Conservation (phyloP, 2,113 vertebrate genomes). For the Hippopotamus amphibius region DNA sequence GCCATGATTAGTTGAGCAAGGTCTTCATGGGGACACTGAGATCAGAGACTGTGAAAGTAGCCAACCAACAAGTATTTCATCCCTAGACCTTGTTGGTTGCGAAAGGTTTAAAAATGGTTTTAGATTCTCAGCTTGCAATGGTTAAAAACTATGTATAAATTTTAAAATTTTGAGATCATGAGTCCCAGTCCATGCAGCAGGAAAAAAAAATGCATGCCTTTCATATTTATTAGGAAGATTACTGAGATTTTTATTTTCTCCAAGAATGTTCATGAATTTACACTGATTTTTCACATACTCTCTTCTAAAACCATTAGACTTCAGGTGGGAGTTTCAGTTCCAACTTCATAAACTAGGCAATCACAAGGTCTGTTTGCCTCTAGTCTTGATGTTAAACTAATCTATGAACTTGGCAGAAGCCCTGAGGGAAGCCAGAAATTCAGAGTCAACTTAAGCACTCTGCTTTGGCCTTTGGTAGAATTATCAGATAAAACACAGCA, state of each 20-base stretch:
- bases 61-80: not conserved
- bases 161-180: not conserved
- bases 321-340: not conserved
- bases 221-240: not conserved
- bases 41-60: not conserved
- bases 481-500: not conserved
- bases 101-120: not conserved
- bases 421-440: not conserved
- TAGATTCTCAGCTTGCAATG: not conserved
- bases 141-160: not conserved
- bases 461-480: not conserved
- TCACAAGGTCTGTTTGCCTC: not conserved
- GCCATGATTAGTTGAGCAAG: not conserved
- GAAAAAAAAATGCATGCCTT: not conserved
- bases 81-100: no score
- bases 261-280: not conserved
- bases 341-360: not conserved
- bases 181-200: not conserved
- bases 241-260: not conserved
- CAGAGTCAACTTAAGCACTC: not conserved
- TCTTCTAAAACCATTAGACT: not conserved
- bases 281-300: not conserved
- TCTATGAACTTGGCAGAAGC: not conserved
- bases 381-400: not conserved
- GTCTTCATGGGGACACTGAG: not conserved